Percentiles rank a stretch among this genome's conserved stretches.
phyloP scores from a whole-genome alignment of 2,113 vertebrate species.

The Trinectes maculatus region DNA sequence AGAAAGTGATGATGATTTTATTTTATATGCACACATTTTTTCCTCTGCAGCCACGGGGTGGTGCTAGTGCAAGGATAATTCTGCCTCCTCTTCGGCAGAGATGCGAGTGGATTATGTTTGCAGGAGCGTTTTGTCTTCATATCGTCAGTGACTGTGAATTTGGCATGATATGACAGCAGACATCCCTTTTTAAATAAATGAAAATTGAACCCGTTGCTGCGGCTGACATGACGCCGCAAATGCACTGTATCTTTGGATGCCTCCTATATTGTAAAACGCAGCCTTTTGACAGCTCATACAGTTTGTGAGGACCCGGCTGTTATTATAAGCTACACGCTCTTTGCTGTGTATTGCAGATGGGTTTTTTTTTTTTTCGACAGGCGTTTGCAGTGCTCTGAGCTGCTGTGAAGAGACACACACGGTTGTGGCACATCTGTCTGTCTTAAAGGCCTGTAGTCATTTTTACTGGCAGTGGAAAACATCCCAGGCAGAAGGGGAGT shows the following conservation, averaged over 20 bases:
- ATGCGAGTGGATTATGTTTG: constrained; percentile 48
- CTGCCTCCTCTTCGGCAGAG: constrained; percentile 30
- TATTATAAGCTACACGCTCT: constrained; percentile 51
- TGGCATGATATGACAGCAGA: constrained; percentile 47
- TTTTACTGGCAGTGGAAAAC: constrained; percentile 41
- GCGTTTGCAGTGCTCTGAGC: constrained; percentile 32
- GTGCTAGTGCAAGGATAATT: constrained; percentile 69
- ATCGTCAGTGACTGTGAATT: constrained; percentile 47
- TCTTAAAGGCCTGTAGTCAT: constrained; percentile 46
- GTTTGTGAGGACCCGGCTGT: constrained; percentile 41
- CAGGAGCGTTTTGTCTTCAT: constrained; percentile 56
- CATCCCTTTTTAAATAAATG: constrained; percentile 57
- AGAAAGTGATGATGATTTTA: not conserved
- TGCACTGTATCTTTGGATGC: constrained; percentile 40
- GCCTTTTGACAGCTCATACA: constrained; percentile 57
- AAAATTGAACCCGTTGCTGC: constrained; percentile 43
- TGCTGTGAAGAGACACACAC: constrained; percentile 23
- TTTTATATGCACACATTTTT: constrained; percentile 9
- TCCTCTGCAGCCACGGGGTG: constrained; percentile 62
- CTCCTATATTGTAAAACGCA: constrained; percentile 46
- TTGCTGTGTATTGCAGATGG: constrained; percentile 46
- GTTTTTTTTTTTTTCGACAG: not conserved
- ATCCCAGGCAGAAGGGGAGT: constrained; percentile 14
- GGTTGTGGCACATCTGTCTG: constrained; percentile 30
- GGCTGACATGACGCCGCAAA: constrained; percentile 34